Conservation (phyloP, 2,113 vertebrate species). For the Rhineura floridana region DNA sequence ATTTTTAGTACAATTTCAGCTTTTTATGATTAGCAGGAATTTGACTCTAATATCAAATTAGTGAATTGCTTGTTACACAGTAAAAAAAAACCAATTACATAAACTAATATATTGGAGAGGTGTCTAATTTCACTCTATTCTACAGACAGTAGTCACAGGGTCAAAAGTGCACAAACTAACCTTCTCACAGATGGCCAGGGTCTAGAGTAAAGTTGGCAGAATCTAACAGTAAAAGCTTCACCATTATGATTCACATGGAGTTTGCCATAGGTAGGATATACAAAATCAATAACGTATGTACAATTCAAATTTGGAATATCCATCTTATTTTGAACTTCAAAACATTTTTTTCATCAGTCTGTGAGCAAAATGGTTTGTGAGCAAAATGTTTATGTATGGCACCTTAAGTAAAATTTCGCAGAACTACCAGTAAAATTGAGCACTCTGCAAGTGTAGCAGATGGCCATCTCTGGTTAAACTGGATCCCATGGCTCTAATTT, state of each 20-base stretch:
- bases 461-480: not conserved
- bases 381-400: not conserved
- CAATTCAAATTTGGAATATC: not conserved
- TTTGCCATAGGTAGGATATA: not conserved
- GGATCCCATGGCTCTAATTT: too few relatives aligned
- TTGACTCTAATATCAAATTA: not conserved
- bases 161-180: not conserved
- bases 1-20: not conserved
- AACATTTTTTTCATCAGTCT: not conserved
- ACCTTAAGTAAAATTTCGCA: not conserved
- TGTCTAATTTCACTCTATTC: not conserved
- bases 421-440: not conserved
- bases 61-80: not conserved
- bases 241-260: not conserved
- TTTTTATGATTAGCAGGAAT: too few relatives aligned
- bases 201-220: too few relatives aligned
- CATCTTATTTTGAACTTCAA: not conserved
- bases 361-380: too few relatives aligned
- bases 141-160: too few relatives aligned
- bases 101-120: not conserved
- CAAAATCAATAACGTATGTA: not conserved
- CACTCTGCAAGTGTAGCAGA: not conserved
- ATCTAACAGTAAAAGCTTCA: too few relatives aligned
- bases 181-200: not conserved
- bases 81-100: not conserved